Percentiles rank a stretch among this genome's conserved stretches.
These are phyloP conservation scores for Corythornis leucogaster DNA, from an alignment of 2,797 vertebrate species.

Conservation along the genomic window DNA sequence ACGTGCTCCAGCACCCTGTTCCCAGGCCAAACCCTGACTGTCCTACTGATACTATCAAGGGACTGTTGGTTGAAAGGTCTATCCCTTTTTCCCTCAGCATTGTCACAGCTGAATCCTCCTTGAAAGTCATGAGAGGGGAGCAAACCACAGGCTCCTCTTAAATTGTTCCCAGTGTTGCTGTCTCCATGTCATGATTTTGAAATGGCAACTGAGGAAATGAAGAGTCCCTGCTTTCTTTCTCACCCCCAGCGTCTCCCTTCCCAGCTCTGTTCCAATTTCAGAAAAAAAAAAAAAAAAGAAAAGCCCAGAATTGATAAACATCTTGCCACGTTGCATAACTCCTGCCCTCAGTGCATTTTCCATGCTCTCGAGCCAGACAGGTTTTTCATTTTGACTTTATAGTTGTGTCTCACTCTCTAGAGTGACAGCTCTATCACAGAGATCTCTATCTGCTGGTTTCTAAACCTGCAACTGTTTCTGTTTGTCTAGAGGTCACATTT, in stretches of 20 bases:
- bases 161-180: neutral
- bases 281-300: neutral
- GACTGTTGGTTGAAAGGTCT: neutral
- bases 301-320: neutral
- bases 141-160: neutral
- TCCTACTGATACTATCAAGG: fast-evolving
- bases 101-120: neutral
- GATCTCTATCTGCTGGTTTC: neutral
- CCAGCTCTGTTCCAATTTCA: neutral
- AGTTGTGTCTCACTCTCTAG: neutral
- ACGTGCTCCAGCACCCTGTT: fast-evolving
- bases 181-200: fast-evolving
- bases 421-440: neutral
- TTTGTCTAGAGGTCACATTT: neutral
- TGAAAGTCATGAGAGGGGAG: neutral
- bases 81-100: neutral
- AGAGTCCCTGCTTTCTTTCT: neutral
- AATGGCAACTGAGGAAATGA: neutral
- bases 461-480: neutral
- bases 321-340: slow-evolving; percentile 10
- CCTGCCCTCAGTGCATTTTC: neutral
- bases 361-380: neutral
- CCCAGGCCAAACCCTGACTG: neutral
- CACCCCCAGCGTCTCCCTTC: neutral
- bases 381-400: slow-evolving; percentile 12